A percentile compares a stretch with the other conserved stretches of the same genome.
phyloP scores from a whole-genome alignment of 2,888 invertebrate species.

The Latrodectus hesperus region DNA sequence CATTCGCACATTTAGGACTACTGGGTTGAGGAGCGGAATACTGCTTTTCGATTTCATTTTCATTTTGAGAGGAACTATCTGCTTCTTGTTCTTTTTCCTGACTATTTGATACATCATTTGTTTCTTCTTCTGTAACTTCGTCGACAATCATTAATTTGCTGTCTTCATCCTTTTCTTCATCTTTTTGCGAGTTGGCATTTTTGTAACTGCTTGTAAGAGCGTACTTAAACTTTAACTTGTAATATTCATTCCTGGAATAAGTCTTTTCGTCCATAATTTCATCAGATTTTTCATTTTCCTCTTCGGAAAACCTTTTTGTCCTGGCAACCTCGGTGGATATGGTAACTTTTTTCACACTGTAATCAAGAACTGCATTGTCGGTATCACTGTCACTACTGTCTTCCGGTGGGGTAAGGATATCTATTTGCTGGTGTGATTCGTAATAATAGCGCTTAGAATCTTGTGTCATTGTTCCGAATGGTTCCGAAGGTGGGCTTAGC shows the following conservation, averaged over 20 bases:
- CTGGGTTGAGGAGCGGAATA: conserved; percentile 68
- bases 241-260: conserved; percentile 83
- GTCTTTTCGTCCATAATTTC: conserved; percentile 43
- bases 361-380: conserved; percentile 94
- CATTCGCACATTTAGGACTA: conserved; percentile 69
- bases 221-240: conserved; percentile 96
- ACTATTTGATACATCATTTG: too few relatives aligned
- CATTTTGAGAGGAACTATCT: conserved; percentile 21
- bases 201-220: conserved; percentile 83
- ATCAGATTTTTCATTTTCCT: conserved; percentile 10
- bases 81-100: conserved; percentile 12
- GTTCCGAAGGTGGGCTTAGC: conserved; percentile 45
- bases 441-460: conserved; percentile 81
- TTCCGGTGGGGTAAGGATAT: conserved; percentile 90
- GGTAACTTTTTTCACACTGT: conserved; percentile 75
- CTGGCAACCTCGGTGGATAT: conserved; percentile 2
- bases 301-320: not conserved
- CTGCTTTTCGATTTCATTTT: conserved; percentile 33
- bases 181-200: conserved; percentile 21
- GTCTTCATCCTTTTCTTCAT: conserved; percentile 35
- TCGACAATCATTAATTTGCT: conserved; percentile 58
- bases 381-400: conserved; percentile 89
- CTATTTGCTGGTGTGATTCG: conserved; percentile 94
- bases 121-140: conserved; percentile 49
- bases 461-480: conserved; percentile 26